These are phyloP conservation scores for Pampus argenteus DNA, from an alignment of 2,797 vertebrate genomes.

Conservation along the genomic window DNA sequence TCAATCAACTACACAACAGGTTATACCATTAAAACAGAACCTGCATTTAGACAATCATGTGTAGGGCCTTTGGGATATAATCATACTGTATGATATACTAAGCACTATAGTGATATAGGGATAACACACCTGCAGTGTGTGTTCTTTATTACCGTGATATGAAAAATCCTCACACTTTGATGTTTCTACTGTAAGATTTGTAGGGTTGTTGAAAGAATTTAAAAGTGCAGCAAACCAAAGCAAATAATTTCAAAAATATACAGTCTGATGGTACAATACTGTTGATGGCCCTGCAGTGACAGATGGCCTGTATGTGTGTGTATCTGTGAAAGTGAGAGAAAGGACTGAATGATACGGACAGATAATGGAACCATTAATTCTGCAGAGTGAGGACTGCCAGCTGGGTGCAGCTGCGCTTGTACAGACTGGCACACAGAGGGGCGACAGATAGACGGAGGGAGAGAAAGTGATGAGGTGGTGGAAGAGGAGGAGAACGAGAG, in stretches of 20 bases:
- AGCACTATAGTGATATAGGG: background rate
- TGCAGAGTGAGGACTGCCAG: conserved; percentile 74
- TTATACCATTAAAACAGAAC: background rate
- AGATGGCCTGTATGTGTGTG: conserved; percentile 49
- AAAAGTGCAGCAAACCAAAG: background rate
- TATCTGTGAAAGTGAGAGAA: conserved; percentile 39
- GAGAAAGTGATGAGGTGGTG: conserved; percentile 34
- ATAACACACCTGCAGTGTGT: background rate
- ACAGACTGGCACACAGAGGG: conserved; percentile 70
- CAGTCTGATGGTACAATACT: background rate
- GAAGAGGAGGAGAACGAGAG: conserved; percentile 23
- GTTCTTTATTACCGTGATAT: background rate
- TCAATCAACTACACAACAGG: background rate
- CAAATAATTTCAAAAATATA: conserved; percentile 17
- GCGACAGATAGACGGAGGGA: conserved; percentile 10
- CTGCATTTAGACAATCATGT: background rate
- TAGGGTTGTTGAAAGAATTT: background rate
- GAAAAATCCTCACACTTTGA: background rate
- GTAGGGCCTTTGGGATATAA: background rate
- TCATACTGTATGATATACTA: background rate
- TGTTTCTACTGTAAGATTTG: background rate
- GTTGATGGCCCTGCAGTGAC: conserved; percentile 35
- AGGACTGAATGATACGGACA: conserved; percentile 59
- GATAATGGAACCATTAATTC: conserved; percentile 81
- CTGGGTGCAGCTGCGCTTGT: conserved; percentile 75